phyloP scores from a whole-genome alignment of 2,797 vertebrate species.

The Sylvia borin region DNA sequence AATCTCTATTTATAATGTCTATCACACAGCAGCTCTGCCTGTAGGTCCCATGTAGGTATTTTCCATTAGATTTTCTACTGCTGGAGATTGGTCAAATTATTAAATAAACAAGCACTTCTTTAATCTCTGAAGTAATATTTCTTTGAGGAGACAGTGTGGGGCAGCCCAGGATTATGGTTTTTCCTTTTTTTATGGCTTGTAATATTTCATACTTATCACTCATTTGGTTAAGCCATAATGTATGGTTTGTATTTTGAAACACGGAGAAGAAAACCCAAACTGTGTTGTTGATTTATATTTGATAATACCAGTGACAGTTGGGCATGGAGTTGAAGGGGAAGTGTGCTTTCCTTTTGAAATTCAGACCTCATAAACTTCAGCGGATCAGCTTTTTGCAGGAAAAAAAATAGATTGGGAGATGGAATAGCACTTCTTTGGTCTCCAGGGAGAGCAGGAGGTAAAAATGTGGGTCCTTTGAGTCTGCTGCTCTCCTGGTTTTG shows the following conservation, averaged over 20 bases:
- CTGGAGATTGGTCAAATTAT: background rate
- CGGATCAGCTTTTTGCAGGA: background rate
- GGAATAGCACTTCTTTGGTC: background rate
- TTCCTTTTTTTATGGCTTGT: background rate
- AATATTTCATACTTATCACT: constrained; percentile 31
- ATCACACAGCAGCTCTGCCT: background rate
- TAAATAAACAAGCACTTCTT: background rate
- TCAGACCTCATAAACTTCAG: background rate
- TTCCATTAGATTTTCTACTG: background rate
- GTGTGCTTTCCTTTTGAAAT: constrained; percentile 19
- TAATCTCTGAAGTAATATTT: background rate
- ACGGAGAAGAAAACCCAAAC: background rate
- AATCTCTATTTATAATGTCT: background rate
- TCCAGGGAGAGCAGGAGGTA: background rate
- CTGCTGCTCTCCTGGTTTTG: constrained; percentile 24
- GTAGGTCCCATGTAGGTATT: background rate
- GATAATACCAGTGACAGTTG: background rate
- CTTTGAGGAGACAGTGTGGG: background rate
- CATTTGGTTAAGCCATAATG: background rate
- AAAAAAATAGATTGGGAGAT: background rate
- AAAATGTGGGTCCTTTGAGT: background rate
- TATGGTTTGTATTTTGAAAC: constrained; percentile 17
- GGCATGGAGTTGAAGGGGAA: background rate
- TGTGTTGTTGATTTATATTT: constrained; percentile 6
- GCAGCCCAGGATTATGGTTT: background rate